Evolutionary conservation across 2,888 invertebrate species (phyloP).

Genomic region (Pristionchus fissidentatus): DNA sequence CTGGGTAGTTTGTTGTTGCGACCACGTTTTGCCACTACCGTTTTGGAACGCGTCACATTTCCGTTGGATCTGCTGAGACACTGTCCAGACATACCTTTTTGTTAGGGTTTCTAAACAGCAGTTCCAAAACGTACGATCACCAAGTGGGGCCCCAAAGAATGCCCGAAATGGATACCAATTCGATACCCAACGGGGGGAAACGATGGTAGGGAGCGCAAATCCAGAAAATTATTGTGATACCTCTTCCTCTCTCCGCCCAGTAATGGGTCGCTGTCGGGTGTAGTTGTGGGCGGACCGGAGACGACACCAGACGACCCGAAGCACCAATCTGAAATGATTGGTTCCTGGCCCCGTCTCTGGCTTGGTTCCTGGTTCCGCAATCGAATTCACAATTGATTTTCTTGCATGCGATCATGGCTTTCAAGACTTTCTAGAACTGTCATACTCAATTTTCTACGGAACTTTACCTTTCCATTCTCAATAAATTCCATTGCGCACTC

Average conservation of each 20-base stretch:
- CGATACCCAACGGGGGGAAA: background rate
- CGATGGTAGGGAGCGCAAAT: background rate
- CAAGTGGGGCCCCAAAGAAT: no score
- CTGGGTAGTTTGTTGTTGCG: background rate
- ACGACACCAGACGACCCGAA: constrained; percentile 40
- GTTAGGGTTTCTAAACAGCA: no score
- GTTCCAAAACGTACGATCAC: no score
- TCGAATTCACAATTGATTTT: no score
- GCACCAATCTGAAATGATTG: constrained; percentile 42
- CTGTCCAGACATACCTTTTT: no score
- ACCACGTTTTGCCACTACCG: background rate
- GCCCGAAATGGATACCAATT: background rate
- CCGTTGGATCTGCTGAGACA: no score
- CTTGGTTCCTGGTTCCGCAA: background rate
- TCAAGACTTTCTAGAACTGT: no score
- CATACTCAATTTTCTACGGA: background rate
- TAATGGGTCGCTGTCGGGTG: constrained; percentile 37
- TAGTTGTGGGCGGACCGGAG: constrained; percentile 9
- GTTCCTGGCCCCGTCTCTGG: background rate
- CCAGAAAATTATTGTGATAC: background rate
- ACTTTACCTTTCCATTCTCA: background rate
- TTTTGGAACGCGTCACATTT: no score
- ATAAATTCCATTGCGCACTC: no score
- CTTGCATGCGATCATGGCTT: no score
- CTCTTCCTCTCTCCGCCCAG: constrained; percentile 42